A percentile compares a stretch with the other conserved stretches of the same genome.
phyloP scores from a whole-genome alignment of 1,140 invertebrate genomes.

The Lutraria rhynchaena region DNA sequence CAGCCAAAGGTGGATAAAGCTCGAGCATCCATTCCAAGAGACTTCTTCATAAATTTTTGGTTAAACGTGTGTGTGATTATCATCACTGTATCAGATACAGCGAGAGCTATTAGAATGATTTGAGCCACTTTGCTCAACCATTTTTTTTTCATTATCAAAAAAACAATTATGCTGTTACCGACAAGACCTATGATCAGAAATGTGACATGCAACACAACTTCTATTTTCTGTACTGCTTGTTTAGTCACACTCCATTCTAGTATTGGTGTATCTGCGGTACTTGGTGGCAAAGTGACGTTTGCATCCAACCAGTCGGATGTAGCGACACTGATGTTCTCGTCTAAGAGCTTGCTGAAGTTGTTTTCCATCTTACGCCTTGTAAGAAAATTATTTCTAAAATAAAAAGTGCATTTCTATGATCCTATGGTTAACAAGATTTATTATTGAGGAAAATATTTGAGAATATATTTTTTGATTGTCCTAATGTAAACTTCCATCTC shows the following conservation, averaged over 20 bases:
- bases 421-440: too few relatives aligned
- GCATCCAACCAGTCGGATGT: too few relatives aligned
- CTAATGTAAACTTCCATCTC: too few relatives aligned
- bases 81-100: slow-evolving; percentile 49
- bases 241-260: neutral
- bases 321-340: too few relatives aligned
- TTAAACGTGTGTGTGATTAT: slow-evolving; percentile 54
- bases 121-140: neutral
- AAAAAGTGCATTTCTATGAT: too few relatives aligned
- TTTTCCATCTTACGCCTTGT: too few relatives aligned
- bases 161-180: slow-evolving; percentile 19
- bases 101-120: slow-evolving; percentile 34
- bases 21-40: slow-evolving; percentile 56
- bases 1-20: slow-evolving; percentile 50
- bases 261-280: too few relatives aligned
- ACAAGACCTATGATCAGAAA: slow-evolving; percentile 36
- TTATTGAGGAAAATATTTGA: too few relatives aligned
- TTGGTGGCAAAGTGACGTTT: too few relatives aligned
- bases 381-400: too few relatives aligned
- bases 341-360: too few relatives aligned
- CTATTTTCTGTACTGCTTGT: neutral
- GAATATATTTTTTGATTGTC: too few relatives aligned
- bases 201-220: slow-evolving; percentile 3
- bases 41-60: slow-evolving; percentile 36
- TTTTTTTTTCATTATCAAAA: slow-evolving; percentile 5